phyloP scores from a whole-genome alignment of 2,113 vertebrate species.

The Amazona guildingii region DNA sequence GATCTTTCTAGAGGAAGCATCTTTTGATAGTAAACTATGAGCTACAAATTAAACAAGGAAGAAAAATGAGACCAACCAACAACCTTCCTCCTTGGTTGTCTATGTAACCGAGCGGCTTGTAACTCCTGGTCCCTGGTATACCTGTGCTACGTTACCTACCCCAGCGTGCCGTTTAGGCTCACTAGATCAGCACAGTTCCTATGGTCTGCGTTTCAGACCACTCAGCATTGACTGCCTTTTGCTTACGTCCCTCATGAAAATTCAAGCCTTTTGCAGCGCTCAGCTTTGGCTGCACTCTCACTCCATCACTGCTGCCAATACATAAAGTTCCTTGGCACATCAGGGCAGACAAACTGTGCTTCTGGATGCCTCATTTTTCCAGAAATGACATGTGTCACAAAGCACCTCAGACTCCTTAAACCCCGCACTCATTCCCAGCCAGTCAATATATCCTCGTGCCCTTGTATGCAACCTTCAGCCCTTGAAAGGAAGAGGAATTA shows the following conservation, averaged over 20 bases:
- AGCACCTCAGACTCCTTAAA: conserved; percentile 67
- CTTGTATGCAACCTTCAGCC: conserved; percentile 66
- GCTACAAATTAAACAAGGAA: neutral
- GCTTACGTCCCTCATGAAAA: conserved; percentile 45
- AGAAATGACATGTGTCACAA: conserved; percentile 76
- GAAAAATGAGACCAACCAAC: neutral
- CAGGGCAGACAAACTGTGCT: conserved; percentile 68
- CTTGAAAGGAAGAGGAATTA: conserved; percentile 67
- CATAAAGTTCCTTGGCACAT: conserved; percentile 58
- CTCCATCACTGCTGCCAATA: conserved; percentile 67
- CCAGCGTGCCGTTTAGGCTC: neutral
- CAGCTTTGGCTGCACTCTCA: conserved; percentile 53
- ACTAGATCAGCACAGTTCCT: neutral
- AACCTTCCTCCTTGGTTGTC: neutral
- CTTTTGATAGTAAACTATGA: neutral
- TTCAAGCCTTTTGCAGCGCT: conserved; percentile 26
- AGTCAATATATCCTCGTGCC: conserved; percentile 60
- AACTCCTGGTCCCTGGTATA: neutral
- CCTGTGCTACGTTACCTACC: neutral
- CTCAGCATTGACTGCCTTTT: neutral
- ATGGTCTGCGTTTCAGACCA: neutral
- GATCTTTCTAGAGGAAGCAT: neutral
- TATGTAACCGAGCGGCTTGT: neutral
- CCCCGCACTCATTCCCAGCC: conserved; percentile 67
- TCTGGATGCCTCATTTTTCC: conserved; percentile 72